Conservation (phyloP, 2,113 vertebrate genomes). For the Vanacampus margaritifer region DNA sequence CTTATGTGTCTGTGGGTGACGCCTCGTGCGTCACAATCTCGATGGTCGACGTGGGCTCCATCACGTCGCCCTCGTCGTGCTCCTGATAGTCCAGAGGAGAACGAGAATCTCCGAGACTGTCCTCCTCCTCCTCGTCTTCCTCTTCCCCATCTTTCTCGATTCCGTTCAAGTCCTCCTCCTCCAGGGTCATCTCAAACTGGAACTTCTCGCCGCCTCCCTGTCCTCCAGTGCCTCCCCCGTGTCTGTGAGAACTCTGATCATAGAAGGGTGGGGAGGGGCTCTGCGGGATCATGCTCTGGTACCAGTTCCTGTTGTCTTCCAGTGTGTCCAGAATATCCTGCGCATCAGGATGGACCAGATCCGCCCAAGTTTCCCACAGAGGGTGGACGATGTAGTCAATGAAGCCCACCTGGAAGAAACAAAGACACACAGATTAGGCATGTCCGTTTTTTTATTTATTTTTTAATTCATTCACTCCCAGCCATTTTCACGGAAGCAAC, state of each 20-base stretch:
- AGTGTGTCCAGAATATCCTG: slow-evolving; percentile 98
- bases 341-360: slow-evolving; percentile 95
- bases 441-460: no score
- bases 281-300: slow-evolving; percentile 99
- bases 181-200: slow-evolving; percentile 94
- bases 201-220: slow-evolving; percentile 87
- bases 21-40: slow-evolving; percentile 86
- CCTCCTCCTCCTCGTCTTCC: slow-evolving; percentile 79
- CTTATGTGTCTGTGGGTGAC: slow-evolving; percentile 90
- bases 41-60: slow-evolving; percentile 70
- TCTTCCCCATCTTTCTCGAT: slow-evolving; percentile 82
- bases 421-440: background rate
- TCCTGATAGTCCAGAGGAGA: slow-evolving; percentile 61
- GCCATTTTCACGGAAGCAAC: no score
- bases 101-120: slow-evolving; percentile 53
- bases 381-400: slow-evolving; percentile 98
- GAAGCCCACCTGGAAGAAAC: slow-evolving; percentile 84
- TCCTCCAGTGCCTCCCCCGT: slow-evolving; percentile 70
- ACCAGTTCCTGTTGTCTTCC: slow-evolving; percentile 99
- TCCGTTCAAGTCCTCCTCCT: slow-evolving; percentile 92
- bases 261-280: slow-evolving; percentile 95
- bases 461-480: no score
- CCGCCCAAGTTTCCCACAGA: slow-evolving; percentile 98
- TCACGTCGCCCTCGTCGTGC: slow-evolving; percentile 54
- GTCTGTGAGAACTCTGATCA: slow-evolving; percentile 83